Evolutionary conservation across 2,888 invertebrate genomes (phyloP).

Genomic region (Dexiosoma caninum): DNA sequence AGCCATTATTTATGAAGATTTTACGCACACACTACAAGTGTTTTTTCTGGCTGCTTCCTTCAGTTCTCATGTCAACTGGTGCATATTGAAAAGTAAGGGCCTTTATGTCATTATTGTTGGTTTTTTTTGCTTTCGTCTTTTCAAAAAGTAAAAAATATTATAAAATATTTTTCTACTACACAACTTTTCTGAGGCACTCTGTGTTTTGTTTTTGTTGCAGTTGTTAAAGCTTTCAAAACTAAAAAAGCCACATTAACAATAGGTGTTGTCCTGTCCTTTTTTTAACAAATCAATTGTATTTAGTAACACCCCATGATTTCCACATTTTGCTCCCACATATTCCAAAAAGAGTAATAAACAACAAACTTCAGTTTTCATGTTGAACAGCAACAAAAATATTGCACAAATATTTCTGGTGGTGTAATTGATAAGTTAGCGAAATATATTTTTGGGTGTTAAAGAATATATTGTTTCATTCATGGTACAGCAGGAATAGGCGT

Average conservation of each 20-base stretch:
- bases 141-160: slow-evolving; percentile 2
- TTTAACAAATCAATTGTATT: slow-evolving; percentile 64
- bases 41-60: slow-evolving; percentile 15
- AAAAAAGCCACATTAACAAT: slow-evolving; percentile 50
- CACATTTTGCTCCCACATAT: slow-evolving; percentile 63
- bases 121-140: background rate
- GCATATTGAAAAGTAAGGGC: slow-evolving; percentile 38
- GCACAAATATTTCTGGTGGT: background rate
- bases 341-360: slow-evolving; percentile 62
- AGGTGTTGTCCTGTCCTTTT: slow-evolving; percentile 63
- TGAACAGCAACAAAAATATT: background rate
- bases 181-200: slow-evolving; percentile 1
- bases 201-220: slow-evolving; percentile 9
- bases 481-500: too few relatives aligned
- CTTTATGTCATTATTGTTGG: slow-evolving; percentile 60
- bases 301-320: slow-evolving; percentile 64
- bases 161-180: slow-evolving; percentile 9
- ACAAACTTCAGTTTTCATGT: slow-evolving; percentile 52
- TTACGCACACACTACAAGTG: slow-evolving; percentile 63
- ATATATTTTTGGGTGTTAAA: background rate
- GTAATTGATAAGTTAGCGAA: background rate
- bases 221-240: slow-evolving; percentile 28
- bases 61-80: slow-evolving; percentile 51
- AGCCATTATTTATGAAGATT: slow-evolving; percentile 64
- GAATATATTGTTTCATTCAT: too few relatives aligned